These are phyloP conservation scores for Mamestra configurata DNA, from an alignment of 1,140 invertebrate species.

Conservation along the genomic window DNA sequence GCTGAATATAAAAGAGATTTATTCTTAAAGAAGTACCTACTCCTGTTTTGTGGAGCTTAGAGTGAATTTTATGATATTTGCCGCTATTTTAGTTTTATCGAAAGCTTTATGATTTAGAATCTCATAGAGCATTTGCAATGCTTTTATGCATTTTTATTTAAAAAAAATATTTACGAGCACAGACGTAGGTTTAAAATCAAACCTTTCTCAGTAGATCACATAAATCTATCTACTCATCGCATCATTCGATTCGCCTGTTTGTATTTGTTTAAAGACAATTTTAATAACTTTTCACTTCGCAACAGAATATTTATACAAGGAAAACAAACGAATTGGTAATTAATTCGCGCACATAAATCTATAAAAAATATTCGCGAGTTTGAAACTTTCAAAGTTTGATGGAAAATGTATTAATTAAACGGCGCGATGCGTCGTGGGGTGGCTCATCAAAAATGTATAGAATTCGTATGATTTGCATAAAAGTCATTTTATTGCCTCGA, in stretches of 20 bases:
- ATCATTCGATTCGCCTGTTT: background rate
- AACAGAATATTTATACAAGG: background rate
- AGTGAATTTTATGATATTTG: background rate
- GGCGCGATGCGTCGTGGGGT: conserved; percentile 88
- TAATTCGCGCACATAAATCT: conserved; percentile 44
- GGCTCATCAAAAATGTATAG: conserved; percentile 88
- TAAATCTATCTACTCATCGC: background rate
- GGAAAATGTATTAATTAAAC: conserved; percentile 87
- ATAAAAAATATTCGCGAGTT: conserved; percentile 58
- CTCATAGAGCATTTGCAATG: background rate
- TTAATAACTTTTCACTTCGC: background rate
- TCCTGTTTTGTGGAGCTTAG: background rate
- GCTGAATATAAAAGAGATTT: conserved; percentile 60
- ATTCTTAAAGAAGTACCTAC: background rate
- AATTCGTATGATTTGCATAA: conserved; percentile 88
- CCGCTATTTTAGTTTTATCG: background rate
- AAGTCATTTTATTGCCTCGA: conserved; percentile 87
- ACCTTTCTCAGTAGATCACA: no score
- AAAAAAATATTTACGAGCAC: background rate
- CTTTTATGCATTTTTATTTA: background rate
- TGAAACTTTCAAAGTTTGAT: conserved; percentile 79
- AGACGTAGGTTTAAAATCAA: background rate
- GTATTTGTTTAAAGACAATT: background rate
- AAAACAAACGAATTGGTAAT: conserved; percentile 36
- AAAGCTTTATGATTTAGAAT: background rate